Evolutionary conservation across 2,797 vertebrate genomes (phyloP), one percentile per base, ranked within the genome.

Genomic region (Megalops cyprinoides): DNA sequence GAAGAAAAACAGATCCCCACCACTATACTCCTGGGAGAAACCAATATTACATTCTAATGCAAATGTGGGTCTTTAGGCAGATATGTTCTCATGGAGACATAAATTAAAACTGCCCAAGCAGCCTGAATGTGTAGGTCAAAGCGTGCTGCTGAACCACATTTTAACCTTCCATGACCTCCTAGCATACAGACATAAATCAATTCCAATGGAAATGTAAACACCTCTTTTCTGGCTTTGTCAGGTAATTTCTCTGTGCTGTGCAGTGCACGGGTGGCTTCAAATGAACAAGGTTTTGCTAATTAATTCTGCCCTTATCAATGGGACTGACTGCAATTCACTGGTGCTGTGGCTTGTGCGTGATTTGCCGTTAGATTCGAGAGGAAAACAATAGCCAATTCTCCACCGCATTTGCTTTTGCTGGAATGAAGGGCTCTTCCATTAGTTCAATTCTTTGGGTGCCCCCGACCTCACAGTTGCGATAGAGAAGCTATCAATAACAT

Each of bases 321-420:
- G 60, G 53, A 39, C 48, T 42, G 60, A 71, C 51, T 42, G 75
- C 44, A 42, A 67, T 79, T 81, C 78, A 55, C 12, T 55, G 46
- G 78, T 74, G 77, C 48, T n/a, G 74, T 9, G 56, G 39, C 90
- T 91, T 83, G 85, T 86, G 86, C 87, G 53, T 91, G 91, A 91
- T 94, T 93, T 89, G 89, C 88, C 90, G 80, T 65, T 87, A 91
- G 91, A 93, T 92, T 93, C 91, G 92, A 87, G 88, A 91, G 88
- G 55, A 25, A 88, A 86, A 84, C 86, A 65, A 86, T 87, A 87
- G 86, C 87, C 83, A 91, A 87, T 89, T 86, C 87, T 87, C 88
- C 87, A 88, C 82, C 67, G 81, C 76, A 74, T 86, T 89, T 88
- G 87, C 86, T 92, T 89, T 83, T 86, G 85, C 82, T 89, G 89